phyloP scores from a whole-genome alignment of 2,888 invertebrate species.

The Smittia sp. region DNA sequence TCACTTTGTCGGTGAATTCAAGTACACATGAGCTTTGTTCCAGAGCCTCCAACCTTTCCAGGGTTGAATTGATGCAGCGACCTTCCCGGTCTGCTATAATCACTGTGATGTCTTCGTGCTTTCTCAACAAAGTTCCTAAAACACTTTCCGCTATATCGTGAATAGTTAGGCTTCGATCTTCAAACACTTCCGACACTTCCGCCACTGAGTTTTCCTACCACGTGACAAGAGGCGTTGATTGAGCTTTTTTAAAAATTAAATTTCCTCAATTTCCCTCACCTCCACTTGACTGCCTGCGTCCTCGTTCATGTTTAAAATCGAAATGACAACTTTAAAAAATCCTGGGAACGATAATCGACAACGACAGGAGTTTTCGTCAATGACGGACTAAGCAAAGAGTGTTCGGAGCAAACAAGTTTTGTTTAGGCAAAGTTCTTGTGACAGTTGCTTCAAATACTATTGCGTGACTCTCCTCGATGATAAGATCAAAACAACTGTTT shows the following conservation, averaged over 20 bases:
- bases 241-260: too few relatives aligned
- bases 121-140: background rate
- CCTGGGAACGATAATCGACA: background rate
- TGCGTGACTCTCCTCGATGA: too few relatives aligned
- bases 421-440: too few relatives aligned
- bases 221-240: too few relatives aligned
- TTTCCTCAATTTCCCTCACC: too few relatives aligned
- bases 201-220: too few relatives aligned
- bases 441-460: too few relatives aligned
- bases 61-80: background rate
- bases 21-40: background rate
- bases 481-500: too few relatives aligned
- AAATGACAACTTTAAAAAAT: background rate
- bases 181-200: too few relatives aligned
- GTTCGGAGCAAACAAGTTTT: too few relatives aligned
- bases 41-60: background rate
- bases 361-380: background rate
- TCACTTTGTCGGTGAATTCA: conserved; percentile 9
- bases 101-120: background rate
- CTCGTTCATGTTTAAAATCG: background rate
- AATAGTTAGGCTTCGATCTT: too few relatives aligned
- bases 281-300: background rate
- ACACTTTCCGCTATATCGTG: background rate
- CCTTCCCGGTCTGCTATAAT: background rate
- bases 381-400: background rate